phyloP scores from a whole-genome alignment of 2,113 vertebrate species.

The Hoplias malabaricus region DNA sequence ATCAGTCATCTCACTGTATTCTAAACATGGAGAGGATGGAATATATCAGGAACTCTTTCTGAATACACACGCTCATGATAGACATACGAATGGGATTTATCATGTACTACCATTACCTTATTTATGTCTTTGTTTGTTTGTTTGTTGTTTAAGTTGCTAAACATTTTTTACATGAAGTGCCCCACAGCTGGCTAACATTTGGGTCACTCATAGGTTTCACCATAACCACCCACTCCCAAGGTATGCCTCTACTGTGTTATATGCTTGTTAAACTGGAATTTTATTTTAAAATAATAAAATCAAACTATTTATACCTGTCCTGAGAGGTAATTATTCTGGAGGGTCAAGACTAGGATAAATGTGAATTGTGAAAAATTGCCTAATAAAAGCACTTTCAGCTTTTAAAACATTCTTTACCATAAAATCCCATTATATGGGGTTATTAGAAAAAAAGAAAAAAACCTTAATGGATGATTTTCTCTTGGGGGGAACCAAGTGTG shows the following conservation, averaged over 20 bases:
- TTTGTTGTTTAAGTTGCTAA: neutral
- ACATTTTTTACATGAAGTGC: neutral
- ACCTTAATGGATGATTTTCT: too few species aligned
- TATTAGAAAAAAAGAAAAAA: too few species aligned
- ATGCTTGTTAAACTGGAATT: neutral
- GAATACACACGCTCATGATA: neutral
- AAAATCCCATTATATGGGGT: too few species aligned
- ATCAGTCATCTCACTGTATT: neutral
- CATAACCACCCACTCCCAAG: neutral
- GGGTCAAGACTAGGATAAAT: too few species aligned
- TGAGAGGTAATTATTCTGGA: too few species aligned
- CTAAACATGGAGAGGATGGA: neutral
- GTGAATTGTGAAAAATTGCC: too few species aligned
- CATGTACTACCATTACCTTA: neutral
- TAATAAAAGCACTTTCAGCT: too few species aligned
- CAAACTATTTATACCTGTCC: neutral
- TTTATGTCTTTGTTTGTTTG: neutral
- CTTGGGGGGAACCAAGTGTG: too few species aligned
- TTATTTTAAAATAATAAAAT: slow-evolving; percentile 16
- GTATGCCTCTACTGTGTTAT: neutral
- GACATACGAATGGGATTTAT: neutral
- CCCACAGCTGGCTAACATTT: neutral
- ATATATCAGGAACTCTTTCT: neutral
- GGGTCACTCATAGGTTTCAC: neutral
- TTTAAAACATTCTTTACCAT: too few species aligned